Percentiles rank a stretch among this genome's conserved stretches.
phyloP scores from a whole-genome alignment of 2,113 vertebrate species.

The Xiphorhynchus elegans region DNA sequence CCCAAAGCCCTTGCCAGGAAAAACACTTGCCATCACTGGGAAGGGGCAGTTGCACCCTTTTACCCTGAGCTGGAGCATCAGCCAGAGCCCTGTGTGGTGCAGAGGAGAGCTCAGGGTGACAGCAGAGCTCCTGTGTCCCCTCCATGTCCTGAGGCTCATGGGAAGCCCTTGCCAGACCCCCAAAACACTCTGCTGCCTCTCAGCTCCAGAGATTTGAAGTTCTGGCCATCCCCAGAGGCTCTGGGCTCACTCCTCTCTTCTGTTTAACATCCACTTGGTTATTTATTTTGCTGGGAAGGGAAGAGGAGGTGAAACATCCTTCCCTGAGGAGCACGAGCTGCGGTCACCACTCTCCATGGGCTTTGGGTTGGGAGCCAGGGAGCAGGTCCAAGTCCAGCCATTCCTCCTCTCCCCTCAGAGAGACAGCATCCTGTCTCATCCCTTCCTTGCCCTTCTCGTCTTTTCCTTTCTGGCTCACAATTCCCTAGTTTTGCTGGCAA shows the following conservation, averaged over 20 bases:
- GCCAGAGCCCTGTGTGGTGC: accelerated
- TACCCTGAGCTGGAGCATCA: neutral
- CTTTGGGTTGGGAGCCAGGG: neutral
- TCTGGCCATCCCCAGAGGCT: neutral
- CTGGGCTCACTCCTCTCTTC: neutral
- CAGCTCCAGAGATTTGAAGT: neutral
- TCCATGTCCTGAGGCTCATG: neutral
- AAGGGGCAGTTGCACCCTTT: neutral
- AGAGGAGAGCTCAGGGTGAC: neutral
- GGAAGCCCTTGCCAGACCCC: neutral
- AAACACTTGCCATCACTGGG: accelerated
- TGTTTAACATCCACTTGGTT: neutral
- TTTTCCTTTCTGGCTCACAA: neutral
- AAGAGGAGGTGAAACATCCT: neutral
- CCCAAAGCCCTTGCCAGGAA: neutral
- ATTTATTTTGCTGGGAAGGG: slow-evolving; percentile 22
- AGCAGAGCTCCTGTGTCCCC: neutral
- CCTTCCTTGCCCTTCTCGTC: neutral
- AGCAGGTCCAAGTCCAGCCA: neutral
- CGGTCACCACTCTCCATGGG: neutral
- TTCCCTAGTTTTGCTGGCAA: neutral
- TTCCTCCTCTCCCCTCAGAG: neutral
- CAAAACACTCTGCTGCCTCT: neutral
- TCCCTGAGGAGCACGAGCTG: neutral
- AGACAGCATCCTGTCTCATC: neutral